Base-by-base conservation (phyloP, 64 coral and sea anemone genomes). In the Stichodactyla helianthus region DNA sequence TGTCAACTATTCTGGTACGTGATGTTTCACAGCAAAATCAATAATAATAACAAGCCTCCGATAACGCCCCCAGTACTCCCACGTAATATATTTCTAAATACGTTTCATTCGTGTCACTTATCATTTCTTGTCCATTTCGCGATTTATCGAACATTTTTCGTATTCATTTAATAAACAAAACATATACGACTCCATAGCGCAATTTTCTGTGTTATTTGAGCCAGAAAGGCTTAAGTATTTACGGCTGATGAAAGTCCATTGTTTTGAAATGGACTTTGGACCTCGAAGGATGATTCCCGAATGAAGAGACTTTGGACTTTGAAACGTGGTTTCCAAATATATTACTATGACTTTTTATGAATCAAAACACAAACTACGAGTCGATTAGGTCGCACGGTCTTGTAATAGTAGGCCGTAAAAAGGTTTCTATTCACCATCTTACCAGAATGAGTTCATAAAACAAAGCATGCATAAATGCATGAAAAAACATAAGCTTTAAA, bases 41-140 rank as follows among this genome's bases (percentile, higher is more conserved):
- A 74, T 27, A 80, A 71, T 25, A 64, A 59, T 18, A 80, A 71
- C 52, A 64, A 59, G 63, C 77, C 86, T 86, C 81, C 71, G 65
- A 59, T 65, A 92, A 88, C 91, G 79, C 91, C 91, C 86, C 91
- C 11, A 13, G 19, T 26, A 63, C 86, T 4, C 86, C 91, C 91
- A 87, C 84, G 20, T 59, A 35, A 61, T 74, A 74, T 13, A 26
- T 27, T 26, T 74, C 25, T 31, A 9, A 13, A 74, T 31, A 9
- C 25, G 27, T 31, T 65, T 65, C 62, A 65, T 9, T 9, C 68
- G 7, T 31, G 68, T 31, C 25, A 74, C 25, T 74, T 79, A 59
- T 53, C 54, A 26, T 62, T 51, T 17, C 52, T 54, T 31, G 55
- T 14, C 10, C 23, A 6, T 59, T 50, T 64, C 52, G n/a, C 7